Base-by-base conservation (phyloP, 2,113 vertebrate genomes). In the Sebastes fasciatus region DNA sequence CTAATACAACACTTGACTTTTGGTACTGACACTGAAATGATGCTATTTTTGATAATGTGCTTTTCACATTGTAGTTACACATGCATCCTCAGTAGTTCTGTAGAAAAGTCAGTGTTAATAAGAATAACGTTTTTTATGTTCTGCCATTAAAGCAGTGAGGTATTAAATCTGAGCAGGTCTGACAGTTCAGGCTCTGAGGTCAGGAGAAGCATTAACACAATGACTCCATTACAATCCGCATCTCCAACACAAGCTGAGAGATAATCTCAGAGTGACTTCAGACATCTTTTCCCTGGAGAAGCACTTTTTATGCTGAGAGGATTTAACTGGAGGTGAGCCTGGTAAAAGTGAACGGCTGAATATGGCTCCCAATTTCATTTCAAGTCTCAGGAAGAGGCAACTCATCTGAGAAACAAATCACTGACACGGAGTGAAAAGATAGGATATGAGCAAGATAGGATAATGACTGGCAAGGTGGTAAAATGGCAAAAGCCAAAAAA, bases 181-280 rank as follows among this genome's bases (percentile, higher is more conserved):
- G 34, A 69, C 69, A 85, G 74, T 72, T 80, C 21, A 77, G 34
- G 65, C 43, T 73, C 52, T 2, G 75, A 72, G 13, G 80, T 66
- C 82, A 79, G 51, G 45, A 80, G 16, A 77, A 76, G 26, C 66
- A 88, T 89, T 87, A 88, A 81, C 88, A 89, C 77, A 74, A 45
- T 26, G 79, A 64, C 76, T 88, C 69, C 6, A 64, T 81, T 84
- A 87, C 73, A 87, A 85, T 93, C 67, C 87, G 80, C 78, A 83
- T 67, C 76, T 83, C 43, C 16, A 67, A 63, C 75, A 64, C 26
- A 49, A 65, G 49, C 57, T 68, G 12, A 3, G 48, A 81, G 82
- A 86, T 88, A 86, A 90, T 46, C 81, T 83, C 69, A 55, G 13
- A 48, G 70, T 57, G 48, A 85, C 79, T 83, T 19, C 68, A 12